phyloP scores from a whole-genome alignment of 2,113 vertebrate species.

The Panthera leo region DNA sequence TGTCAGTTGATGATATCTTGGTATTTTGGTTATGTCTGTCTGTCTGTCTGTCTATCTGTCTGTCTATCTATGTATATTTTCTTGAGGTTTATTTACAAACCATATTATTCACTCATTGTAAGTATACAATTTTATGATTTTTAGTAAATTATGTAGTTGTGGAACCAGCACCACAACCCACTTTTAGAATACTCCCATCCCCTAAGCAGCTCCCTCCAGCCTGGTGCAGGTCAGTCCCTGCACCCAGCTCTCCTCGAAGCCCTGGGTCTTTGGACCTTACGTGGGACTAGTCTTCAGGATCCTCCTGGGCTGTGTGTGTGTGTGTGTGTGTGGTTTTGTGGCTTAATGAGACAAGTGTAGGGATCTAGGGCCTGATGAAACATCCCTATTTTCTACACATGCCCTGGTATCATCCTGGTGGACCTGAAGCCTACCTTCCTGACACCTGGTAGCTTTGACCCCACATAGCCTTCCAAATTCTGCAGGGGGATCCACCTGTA shows the following conservation, averaged over 20 bases:
- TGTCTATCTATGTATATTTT: neutral
- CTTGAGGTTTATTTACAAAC: neutral
- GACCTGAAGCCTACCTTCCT: neutral
- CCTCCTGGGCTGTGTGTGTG: neutral
- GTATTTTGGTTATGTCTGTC: neutral
- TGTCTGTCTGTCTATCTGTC: neutral
- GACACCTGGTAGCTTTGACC: rapidly evolving
- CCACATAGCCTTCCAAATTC: neutral
- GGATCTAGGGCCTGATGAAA: no score
- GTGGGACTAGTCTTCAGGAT: neutral
- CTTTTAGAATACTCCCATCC: neutral
- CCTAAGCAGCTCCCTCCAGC: neutral
- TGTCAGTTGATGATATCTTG: neutral
- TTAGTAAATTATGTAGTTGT: neutral
- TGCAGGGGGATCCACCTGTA: neutral
- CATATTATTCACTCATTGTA: neutral
- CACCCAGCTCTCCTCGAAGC: neutral
- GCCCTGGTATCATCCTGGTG: neutral
- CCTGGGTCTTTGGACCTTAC: neutral
- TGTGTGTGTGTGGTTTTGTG: neutral
- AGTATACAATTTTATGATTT: neutral
- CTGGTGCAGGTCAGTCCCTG: neutral
- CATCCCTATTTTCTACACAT: neutral
- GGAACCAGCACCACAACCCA: neutral
- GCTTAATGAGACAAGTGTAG: neutral